Percentiles rank a stretch among this genome's conserved stretches.
Evolutionary conservation across 2,888 invertebrate species (phyloP).

Genomic region (Drosophila nigricruria): DNA sequence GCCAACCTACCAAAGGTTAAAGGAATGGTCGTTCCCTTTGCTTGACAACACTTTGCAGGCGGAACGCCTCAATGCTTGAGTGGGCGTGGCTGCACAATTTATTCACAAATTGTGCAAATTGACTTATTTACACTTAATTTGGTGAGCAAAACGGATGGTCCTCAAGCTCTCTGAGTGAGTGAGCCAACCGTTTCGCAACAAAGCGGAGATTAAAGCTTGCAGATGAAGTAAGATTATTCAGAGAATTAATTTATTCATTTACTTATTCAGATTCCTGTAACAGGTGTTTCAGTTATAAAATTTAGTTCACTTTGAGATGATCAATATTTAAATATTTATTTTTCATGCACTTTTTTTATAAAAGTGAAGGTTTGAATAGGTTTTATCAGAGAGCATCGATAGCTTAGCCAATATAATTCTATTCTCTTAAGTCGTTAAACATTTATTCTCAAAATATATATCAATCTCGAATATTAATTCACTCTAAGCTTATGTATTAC

Average conservation of each 20-base stretch:
- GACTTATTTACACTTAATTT: constrained; percentile 60
- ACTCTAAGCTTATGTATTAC: neutral
- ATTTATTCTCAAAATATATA: neutral
- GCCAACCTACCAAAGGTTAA: constrained; percentile 50
- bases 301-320: neutral
- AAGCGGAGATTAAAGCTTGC: constrained; percentile 15
- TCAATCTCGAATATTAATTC: neutral
- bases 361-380: too few relatives aligned
- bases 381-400: neutral
- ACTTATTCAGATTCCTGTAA: neutral
- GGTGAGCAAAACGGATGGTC: constrained; percentile 34
- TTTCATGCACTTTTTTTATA: too few relatives aligned
- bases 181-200: neutral
- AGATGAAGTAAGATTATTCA: neutral
- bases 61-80: constrained; percentile 1
- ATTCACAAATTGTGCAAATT: constrained; percentile 52
- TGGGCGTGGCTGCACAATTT: constrained; percentile 33
- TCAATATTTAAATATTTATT: neutral
- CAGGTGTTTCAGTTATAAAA: neutral
- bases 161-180: constrained; percentile 9
- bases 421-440: neutral
- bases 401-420: neutral
- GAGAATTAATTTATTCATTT: neutral
- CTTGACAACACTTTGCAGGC: constrained; percentile 16
- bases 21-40: constrained; percentile 36